Base-by-base conservation (phyloP, 2,888 invertebrate species). In the Saturnia pavonia region DNA sequence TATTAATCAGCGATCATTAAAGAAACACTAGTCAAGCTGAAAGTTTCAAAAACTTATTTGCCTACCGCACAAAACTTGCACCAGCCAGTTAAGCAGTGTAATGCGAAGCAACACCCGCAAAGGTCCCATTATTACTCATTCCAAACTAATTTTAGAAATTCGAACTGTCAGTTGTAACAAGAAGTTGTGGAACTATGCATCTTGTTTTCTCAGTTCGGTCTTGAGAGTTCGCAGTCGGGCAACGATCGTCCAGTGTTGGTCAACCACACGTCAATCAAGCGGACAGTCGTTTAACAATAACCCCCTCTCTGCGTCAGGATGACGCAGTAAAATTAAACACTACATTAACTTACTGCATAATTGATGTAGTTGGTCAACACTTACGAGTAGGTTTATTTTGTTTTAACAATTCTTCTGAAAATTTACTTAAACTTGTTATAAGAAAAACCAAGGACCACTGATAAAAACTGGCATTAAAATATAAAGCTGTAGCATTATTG, bases 261-360 rank as follows among this genome's bases (percentile, higher is more conserved):
- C 88, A 88, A 87, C 87, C 88, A 84, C 86, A 84, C 88, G 91
- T 91, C 91, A 89, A 86, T 92, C 92, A 92, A 89, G 82, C 80
- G 83, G 84, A 80, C 80, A 75, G 84, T 84, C 82, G 81, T 80
- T 75, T 77, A 86, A 86, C 85, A 85, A 86, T 71, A 45, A 65
- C 3, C 67, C 57, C 57, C n/a, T 51, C 54, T n/a, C 19, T n/a
- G 65, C n/a, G 40, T 65, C 19, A 40, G 65, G 40, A n/a, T 65
- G 65, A 65, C 65, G 65, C 40, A 65, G 65, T 40, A 65, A 65
- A 19, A 9, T 65, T 40, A 65, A 40, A n/a, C 11, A n/a, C 65
- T 3, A 40, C 65, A n/a, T 40, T 40, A 65, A 65, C 65, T 65
- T 65, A n/a, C 40, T 65, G 19, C 65, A 65, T 65, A 40, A 65